Base-by-base conservation (phyloP, 2,888 invertebrate species). In the Hyposoter didymator region DNA sequence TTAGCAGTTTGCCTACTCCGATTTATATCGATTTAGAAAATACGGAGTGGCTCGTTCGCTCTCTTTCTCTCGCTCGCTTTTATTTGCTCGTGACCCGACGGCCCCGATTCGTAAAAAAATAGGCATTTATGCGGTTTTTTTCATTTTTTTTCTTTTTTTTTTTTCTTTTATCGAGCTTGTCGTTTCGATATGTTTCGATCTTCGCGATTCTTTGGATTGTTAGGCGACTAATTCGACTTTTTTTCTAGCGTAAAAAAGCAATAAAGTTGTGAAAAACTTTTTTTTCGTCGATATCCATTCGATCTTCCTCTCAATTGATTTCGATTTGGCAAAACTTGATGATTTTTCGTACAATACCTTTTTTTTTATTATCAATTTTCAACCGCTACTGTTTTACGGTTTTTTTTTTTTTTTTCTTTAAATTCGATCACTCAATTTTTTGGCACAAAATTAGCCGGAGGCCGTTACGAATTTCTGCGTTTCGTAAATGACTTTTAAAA, bases 101-200 rank as follows among this genome's bases (percentile, higher is more conserved):
- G 89, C 87, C 91, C 88, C 90, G 73, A 79, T 82, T 88, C 79
- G 88, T 89, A 90, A 90, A 91, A 91, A 91, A 92, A 91, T 92
- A 92, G 90, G 89, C 88, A 88, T 87, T 87, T 90, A 89, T 84
- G 87, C 64, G 67, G 62, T 70, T 19, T 35, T 55, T n/a, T n/a
- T n/a, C n/a, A n/a, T n/a, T 52, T 14, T 49, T 66, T 17, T 43
- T n/a, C 28, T 43, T 43, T 52, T 45, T n/a, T 52, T 14, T 49
- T 66, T 17, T 43, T n/a, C 28, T 43, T 43, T 52, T 45, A 45
- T 45, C 22, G 45, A 47, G n/a, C 14, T 55, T 52, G 39, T 55
- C 39, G 19, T 49, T 72, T 49, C 70, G 49, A 47, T 32, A 47
- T 73, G 28, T 32, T 78, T 69, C 75, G 62, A 62, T 74, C 32